Evolutionary conservation across 2,888 invertebrate genomes (phyloP), one percentile per base, ranked within the genome.

Genomic region (Furcula furcula): DNA sequence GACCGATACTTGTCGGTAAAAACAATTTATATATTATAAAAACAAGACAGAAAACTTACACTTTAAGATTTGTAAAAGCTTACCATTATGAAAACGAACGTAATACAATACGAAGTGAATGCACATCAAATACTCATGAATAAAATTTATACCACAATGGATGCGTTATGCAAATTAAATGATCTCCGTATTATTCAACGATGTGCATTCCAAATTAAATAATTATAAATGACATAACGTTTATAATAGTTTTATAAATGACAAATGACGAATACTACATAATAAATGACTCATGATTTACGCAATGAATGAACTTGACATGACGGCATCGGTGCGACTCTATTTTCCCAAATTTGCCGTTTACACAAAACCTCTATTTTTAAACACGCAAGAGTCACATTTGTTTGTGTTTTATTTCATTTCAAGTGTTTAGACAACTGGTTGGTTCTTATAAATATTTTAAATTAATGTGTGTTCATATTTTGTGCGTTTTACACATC

Each of bases 371-470:
- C 3, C 22, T 26, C 18, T 19, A 25, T 0, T 27, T 5, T 0
- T 3, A 10, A 19, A 6, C 4, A 0, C 0, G 10, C 26, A 56
- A 31, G 20, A 21, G 10, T 11, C 2, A 36, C 19, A 21, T 21
- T 32, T 0, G 34, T n/a, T 15, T 36, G 13, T 1, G 4, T 27
- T 7, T 12, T 12, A 12, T 23, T 23, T 0, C 2, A 7, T 20
- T 20, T 6, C 1, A 6, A 16, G 11, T 6, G 7, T 6, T 7
- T 3, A 12, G 7, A 12, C n/a, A 23, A 12, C 11, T 23, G 7
- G 7, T 13, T 23, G 12, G 40, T 43, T 62, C 73, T 72, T 78
- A 77, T 72, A 44, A 32, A 76, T 53, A 72, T 78, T 76, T 67
- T 46, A 75, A 75, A 62, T 29, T 9, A 25, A 32, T 40, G 23